Percentiles rank a stretch among this genome's conserved stretches.
Conservation (phyloP, 2,888 invertebrate species). For the Dryocosmus kuriphilus region DNA sequence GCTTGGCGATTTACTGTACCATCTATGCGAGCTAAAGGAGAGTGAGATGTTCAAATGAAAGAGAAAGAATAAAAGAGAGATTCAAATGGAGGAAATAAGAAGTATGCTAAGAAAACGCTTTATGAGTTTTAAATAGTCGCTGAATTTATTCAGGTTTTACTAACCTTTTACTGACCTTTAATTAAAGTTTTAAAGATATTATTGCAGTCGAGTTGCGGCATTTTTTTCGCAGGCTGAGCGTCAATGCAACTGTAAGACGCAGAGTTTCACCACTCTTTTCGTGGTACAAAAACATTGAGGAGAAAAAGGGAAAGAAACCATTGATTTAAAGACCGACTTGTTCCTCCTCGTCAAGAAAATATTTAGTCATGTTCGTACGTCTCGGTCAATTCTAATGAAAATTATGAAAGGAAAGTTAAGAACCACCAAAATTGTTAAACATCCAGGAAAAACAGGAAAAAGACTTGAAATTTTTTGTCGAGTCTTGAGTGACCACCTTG, state of each 20-base stretch:
- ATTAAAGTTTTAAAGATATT: constrained; percentile 32
- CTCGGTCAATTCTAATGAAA: background rate
- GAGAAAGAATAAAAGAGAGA: background rate
- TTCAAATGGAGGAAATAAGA: background rate
- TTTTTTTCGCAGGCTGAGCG: background rate
- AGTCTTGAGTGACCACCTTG: too few relatives aligned
- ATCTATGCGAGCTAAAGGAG: constrained; percentile 3
- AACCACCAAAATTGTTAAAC: too few relatives aligned
- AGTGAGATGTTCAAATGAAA: constrained; percentile 7
- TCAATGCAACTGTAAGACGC: background rate
- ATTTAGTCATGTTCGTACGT: background rate
- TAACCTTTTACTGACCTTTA: constrained; percentile 32
- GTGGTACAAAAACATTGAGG: background rate
- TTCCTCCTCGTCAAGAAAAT: background rate
- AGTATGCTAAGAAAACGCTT: constrained; percentile 1
- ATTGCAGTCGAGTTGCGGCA: background rate
- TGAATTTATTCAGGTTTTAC: constrained; percentile 20
- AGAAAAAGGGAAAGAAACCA: background rate
- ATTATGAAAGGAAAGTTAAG: background rate
- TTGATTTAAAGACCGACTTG: background rate
- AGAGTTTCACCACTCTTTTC: background rate
- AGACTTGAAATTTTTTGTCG: too few relatives aligned
- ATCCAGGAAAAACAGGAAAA: too few relatives aligned
- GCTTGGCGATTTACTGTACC: constrained; percentile 23
- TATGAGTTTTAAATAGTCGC: constrained; percentile 41